phyloP scores from a whole-genome alignment of 1,140 invertebrate genomes.

The Streblospio benedicti region DNA sequence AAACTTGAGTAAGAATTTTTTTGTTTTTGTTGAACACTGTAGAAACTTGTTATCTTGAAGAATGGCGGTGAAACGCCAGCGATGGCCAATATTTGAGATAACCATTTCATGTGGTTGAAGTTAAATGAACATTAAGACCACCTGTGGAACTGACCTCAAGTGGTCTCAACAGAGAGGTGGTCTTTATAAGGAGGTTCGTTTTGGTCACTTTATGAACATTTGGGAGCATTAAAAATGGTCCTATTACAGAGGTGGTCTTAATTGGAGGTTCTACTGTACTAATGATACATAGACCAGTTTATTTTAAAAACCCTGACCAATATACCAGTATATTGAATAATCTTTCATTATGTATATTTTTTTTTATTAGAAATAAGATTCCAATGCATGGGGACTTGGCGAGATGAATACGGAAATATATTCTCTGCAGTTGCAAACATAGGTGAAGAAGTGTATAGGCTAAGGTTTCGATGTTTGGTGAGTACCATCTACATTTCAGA shows the following conservation, averaged over 20 bases:
- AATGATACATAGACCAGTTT: background rate
- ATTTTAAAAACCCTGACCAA: background rate
- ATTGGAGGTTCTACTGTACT: background rate
- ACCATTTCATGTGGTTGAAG: too few relatives aligned
- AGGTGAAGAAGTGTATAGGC: conserved; percentile 33
- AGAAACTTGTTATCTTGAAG: background rate
- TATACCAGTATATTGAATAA: background rate
- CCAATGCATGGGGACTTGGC: conserved; percentile 42
- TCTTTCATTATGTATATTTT: background rate
- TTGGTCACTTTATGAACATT: background rate
- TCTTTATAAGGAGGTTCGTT: background rate
- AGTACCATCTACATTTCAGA: conserved; percentile 11
- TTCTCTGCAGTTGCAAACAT: conserved; percentile 56
- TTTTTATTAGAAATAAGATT: conserved; percentile 25
- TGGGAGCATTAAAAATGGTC: background rate
- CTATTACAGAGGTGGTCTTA: background rate
- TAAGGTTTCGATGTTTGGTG: conserved; percentile 42
- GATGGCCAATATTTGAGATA: background rate
- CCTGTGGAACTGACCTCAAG: too few relatives aligned
- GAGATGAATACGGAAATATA: conserved; percentile 30
- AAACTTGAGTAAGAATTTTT: conserved; percentile 60
- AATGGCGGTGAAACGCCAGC: background rate
- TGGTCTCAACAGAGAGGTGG: background rate
- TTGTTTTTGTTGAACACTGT: background rate
- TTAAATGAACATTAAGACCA: too few relatives aligned